Conservation (phyloP, 2,113 vertebrate species). For the Scartelaos histophorus region DNA sequence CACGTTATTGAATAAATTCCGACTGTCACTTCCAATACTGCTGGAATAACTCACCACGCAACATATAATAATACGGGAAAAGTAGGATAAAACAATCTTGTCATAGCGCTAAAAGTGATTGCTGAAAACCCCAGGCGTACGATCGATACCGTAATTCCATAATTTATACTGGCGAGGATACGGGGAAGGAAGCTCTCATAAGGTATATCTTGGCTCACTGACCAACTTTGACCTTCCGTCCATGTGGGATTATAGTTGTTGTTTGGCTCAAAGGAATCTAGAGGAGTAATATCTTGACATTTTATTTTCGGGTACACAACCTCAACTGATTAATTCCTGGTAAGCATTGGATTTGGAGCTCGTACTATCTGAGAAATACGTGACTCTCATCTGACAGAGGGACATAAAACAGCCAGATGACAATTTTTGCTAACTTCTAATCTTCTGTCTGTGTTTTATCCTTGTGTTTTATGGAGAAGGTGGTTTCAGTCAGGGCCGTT, state of each 20-base stretch:
- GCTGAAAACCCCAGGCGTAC: constrained; percentile 90
- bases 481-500: constrained; percentile 14
- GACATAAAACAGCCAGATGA: constrained; percentile 65
- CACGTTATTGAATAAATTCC: constrained; percentile 99
- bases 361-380: constrained; percentile 73
- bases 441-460: constrained; percentile 64
- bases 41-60: constrained; percentile 97
- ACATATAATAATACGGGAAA: constrained; percentile 99
- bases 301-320: constrained; percentile 80
- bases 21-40: constrained; percentile 98
- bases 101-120: constrained; percentile 98
- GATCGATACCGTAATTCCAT: constrained; percentile 99
- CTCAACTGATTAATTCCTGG: constrained; percentile 89
- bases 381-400: constrained; percentile 70
- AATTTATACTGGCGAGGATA: constrained; percentile 96
- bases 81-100: constrained; percentile 99
- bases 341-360: constrained; percentile 76
- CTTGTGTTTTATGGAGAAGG: constrained; percentile 57
- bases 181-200: constrained; percentile 95
- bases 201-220: constrained; percentile 99
- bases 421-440: constrained; percentile 67
- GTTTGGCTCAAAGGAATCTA: constrained; percentile 91
- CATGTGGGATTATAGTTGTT: constrained; percentile 88
- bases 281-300: constrained; percentile 84
- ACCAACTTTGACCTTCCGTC: constrained; percentile 99